Evolutionary conservation across 2,888 invertebrate species (phyloP).

Genomic region (Eristalis tenax): DNA sequence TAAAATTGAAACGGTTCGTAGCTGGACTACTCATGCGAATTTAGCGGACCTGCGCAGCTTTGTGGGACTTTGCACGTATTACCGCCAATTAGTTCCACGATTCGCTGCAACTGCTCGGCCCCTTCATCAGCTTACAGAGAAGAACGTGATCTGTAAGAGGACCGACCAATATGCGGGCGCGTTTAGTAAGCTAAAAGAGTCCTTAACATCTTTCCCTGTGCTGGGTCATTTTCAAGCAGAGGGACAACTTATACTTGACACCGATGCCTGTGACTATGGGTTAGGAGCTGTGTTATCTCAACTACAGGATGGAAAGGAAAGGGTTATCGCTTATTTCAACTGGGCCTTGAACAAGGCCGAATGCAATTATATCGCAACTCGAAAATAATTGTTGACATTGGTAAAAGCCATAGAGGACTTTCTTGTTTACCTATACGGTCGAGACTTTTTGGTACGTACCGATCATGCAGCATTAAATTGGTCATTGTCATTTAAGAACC

Average conservation of each 20-base stretch:
- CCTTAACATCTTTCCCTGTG: constrained; percentile 8
- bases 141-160: constrained; percentile 13
- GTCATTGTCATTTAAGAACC: constrained; percentile 11
- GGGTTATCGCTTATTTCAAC: constrained; percentile 44
- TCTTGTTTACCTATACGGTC: constrained; percentile 13
- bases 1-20: constrained; percentile 12
- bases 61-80: constrained; percentile 32
- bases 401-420: constrained; percentile 16
- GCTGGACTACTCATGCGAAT: constrained; percentile 10
- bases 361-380: constrained; percentile 9
- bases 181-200: not conserved
- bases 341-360: constrained; percentile 6
- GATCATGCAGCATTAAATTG: constrained; percentile 33
- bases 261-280: constrained; percentile 25
- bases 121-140: constrained; percentile 27
- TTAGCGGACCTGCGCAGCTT: constrained; percentile 22
- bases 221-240: constrained; percentile 10
- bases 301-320: too few relatives aligned
- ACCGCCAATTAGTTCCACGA: constrained; percentile 25
- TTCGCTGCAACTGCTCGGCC: constrained; percentile 26
- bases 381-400: constrained; percentile 15
- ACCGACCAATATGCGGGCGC: not conserved
- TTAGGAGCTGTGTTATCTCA: too few relatives aligned
- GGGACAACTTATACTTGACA: constrained; percentile 17
- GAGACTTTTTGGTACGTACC: constrained; percentile 21